A percentile compares a stretch with the other conserved stretches of the same genome.
Conservation (phyloP, 1,140 invertebrate species). For the Meloidogyne floridensis region DNA sequence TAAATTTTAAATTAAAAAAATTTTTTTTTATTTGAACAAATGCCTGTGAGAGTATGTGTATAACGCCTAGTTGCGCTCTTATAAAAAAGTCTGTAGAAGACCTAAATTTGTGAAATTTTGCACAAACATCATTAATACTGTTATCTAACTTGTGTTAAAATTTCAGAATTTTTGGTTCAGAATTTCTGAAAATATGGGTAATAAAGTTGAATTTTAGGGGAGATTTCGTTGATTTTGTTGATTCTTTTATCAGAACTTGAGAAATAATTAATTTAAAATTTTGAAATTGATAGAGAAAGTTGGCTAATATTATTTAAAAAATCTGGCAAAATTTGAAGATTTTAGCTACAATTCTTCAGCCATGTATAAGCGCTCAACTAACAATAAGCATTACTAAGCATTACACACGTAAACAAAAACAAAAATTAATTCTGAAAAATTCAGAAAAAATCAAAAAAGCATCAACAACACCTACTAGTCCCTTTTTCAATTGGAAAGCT, state of each 20-base stretch:
- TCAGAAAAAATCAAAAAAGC: neutral
- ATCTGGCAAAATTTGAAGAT: too few species aligned
- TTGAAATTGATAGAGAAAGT: too few species aligned
- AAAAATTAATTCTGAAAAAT: neutral
- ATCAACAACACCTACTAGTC: neutral
- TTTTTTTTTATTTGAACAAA: neutral
- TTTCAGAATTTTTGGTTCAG: neutral
- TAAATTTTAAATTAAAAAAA: neutral
- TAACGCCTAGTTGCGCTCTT: neutral
- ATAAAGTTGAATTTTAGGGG: too few species aligned
- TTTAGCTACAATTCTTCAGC: too few species aligned
- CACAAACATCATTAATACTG: neutral
- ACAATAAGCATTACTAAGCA: too few species aligned
- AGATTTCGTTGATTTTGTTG: too few species aligned
- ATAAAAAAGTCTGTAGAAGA: neutral
- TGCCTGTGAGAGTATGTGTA: neutral
- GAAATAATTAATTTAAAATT: too few species aligned
- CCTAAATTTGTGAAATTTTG: neutral
- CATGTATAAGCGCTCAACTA: too few species aligned
- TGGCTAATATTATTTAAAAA: too few species aligned
- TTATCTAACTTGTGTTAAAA: neutral
- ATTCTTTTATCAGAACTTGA: too few species aligned
- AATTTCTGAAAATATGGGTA: neutral
- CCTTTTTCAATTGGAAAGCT: constrained; percentile 4
- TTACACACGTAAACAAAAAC: too few species aligned